Base-by-base conservation (phyloP, 2,113 vertebrate genomes). In the Cyprinodon tularosa region DNA sequence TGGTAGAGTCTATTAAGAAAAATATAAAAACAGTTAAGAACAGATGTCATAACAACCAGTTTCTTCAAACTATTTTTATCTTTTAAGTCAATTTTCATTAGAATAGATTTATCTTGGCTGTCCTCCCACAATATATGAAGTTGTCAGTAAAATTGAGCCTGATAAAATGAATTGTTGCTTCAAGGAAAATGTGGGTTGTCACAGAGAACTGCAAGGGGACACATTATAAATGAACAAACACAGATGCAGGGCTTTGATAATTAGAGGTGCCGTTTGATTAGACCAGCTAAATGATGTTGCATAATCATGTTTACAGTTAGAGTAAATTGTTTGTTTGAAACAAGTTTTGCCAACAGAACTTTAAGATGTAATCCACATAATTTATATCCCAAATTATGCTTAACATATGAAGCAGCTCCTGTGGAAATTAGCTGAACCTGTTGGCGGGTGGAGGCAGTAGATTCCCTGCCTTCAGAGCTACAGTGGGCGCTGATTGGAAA, bases 281-380 rank as follows among this genome's bases (percentile, higher is more conserved):
- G 78, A 79, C 66, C 64, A 64, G 82, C 84, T 83, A 90, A 87
- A 92, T 92, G 91, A 91, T 62, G 60, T 91, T 89, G 86, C 87
- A 81, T 92, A 91, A 93, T 90, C 86, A 71, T 93, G 90, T 93
- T 94, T 94, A 87, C 90, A 85, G 77, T 91, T 76, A 87, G 78
- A 92, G 92, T 89, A 74, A 80, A 82, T 92, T 92, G 92, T 92
- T 93, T 93, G 87, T 93, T 92, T 92, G 86, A 84, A 90, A 80
- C 90, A 87, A 82, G 74, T 92, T 90, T 93, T 71, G 89, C 92
- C 76, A 39, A 85, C 87, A 92, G 86, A 89, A 90, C 50, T 76
- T 89, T 89, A 88, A 74, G 91, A 83, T 88, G 88, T 84, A 83
- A 76, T 87, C 82, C 90, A 81, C 89, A 94, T 93, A 91, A 90